Evolutionary conservation across 1,140 invertebrate genomes (phyloP).

Genomic region (Tyrophagus putrescentiae): DNA sequence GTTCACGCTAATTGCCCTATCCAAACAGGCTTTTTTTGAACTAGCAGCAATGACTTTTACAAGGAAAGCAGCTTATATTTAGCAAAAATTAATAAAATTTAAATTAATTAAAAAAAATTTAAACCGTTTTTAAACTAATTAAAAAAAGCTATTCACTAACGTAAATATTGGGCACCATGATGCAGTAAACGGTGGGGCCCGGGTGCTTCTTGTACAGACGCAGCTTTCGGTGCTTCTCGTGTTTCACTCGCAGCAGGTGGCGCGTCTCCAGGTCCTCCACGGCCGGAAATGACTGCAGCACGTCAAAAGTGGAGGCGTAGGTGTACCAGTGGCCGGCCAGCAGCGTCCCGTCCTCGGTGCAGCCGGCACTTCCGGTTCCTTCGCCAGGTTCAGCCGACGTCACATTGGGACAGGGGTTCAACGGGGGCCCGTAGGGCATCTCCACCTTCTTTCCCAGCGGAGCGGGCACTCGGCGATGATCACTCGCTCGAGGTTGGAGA

Average conservation of each 20-base stretch:
- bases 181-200: constrained; percentile 1
- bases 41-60: no score
- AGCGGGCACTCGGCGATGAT: constrained; percentile 5
- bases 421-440: constrained; percentile 10
- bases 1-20: no score
- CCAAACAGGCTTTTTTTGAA: no score
- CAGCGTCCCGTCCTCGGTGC: neutral
- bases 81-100: no score
- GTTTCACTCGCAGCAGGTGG: neutral
- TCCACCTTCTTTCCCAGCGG: neutral
- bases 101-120: no score
- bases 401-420: constrained; percentile 4
- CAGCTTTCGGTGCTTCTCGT: neutral
- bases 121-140: no score
- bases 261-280: neutral
- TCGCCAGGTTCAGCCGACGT: neutral
- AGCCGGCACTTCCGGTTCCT: constrained; percentile 8
- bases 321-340: neutral
- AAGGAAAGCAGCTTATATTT: no score
- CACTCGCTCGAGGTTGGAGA: constrained; percentile 1
- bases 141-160: neutral
- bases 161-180: neutral
- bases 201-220: constrained; percentile 12
- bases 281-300: constrained; percentile 2
- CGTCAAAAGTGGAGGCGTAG: neutral